phyloP scores from a whole-genome alignment of 1,140 invertebrate species.

The Nasonia giraulti region DNA sequence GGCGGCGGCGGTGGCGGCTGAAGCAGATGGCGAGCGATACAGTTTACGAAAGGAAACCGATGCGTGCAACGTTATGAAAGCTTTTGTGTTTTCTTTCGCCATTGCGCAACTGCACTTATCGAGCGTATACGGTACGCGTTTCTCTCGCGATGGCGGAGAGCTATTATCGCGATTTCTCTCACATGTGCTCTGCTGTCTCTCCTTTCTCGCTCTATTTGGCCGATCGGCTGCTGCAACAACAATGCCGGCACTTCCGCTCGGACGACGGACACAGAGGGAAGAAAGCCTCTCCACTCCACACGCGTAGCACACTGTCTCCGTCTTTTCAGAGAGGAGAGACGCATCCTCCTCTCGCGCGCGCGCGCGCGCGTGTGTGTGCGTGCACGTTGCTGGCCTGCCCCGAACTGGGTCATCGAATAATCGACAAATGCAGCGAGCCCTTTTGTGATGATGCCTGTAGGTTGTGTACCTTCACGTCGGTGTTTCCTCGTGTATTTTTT shows the following conservation, averaged over 20 bases:
- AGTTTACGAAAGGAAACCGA: neutral
- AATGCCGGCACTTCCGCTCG: slow-evolving; percentile 41
- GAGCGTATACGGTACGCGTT: neutral
- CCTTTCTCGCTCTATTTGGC: slow-evolving; percentile 42
- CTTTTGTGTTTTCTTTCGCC: neutral
- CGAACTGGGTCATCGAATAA: slow-evolving; percentile 55
- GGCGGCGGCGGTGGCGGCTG: too few relatives aligned
- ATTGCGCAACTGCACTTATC: neutral
- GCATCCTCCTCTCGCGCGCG: neutral
- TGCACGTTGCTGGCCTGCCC: neutral
- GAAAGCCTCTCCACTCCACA: neutral
- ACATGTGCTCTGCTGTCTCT: too few relatives aligned
- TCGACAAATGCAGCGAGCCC: neutral
- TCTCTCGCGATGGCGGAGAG: neutral
- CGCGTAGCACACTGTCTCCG: neutral
- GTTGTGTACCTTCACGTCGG: neutral
- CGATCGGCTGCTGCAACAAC: slow-evolving; percentile 36
- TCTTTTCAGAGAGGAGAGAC: slow-evolving; percentile 7
- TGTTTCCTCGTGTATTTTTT: neutral
- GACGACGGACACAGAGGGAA: neutral
- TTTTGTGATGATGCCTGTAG: too few relatives aligned
- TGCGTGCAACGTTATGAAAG: too few relatives aligned
- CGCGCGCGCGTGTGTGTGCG: neutral
- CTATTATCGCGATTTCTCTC: neutral
- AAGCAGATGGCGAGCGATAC: neutral